Conservation (phyloP, 2,113 vertebrate genomes). For the pig (Sus scrofa) region DNA sequence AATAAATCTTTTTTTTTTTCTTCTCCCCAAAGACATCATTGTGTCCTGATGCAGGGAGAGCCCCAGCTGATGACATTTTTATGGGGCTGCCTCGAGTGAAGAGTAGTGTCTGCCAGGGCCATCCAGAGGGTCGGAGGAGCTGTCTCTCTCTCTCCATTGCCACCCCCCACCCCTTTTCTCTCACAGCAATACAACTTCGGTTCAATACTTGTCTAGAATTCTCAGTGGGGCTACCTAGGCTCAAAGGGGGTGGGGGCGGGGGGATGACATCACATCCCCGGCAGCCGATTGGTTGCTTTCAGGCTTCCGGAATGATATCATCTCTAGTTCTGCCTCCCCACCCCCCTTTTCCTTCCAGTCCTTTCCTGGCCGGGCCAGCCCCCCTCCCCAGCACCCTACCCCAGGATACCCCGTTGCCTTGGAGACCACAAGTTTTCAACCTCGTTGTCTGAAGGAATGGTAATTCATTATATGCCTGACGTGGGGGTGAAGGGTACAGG, state of each 20-base stretch:
- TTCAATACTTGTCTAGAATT: slow-evolving; percentile 92
- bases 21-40: slow-evolving; percentile 77
- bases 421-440: slow-evolving; percentile 87
- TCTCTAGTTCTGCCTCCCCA: slow-evolving; percentile 71
- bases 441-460: slow-evolving; percentile 88
- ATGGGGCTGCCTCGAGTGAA: slow-evolving; percentile 88
- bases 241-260: slow-evolving; percentile 76
- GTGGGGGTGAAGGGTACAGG: slow-evolving; percentile 67
- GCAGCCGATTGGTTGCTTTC: slow-evolving; percentile 90
- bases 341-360: slow-evolving; percentile 71
- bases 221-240: slow-evolving; percentile 92
- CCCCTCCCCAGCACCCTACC: slow-evolving; percentile 73
- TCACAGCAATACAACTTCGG: slow-evolving; percentile 87
- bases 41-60: slow-evolving; percentile 81
- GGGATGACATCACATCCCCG: slow-evolving; percentile 93
- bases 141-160: neutral
- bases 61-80: slow-evolving; percentile 92
- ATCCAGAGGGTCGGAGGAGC: slow-evolving; percentile 51
- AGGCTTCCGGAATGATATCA: slow-evolving; percentile 91
- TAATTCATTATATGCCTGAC: slow-evolving; percentile 86
- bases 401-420: slow-evolving; percentile 91
- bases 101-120: slow-evolving; percentile 87
- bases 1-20: slow-evolving; percentile 76
- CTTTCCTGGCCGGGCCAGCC: slow-evolving; percentile 72
- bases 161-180: slow-evolving; percentile 62